Base-by-base conservation (phyloP, 1,140 invertebrate genomes). In the Mactra quadrangularis region DNA sequence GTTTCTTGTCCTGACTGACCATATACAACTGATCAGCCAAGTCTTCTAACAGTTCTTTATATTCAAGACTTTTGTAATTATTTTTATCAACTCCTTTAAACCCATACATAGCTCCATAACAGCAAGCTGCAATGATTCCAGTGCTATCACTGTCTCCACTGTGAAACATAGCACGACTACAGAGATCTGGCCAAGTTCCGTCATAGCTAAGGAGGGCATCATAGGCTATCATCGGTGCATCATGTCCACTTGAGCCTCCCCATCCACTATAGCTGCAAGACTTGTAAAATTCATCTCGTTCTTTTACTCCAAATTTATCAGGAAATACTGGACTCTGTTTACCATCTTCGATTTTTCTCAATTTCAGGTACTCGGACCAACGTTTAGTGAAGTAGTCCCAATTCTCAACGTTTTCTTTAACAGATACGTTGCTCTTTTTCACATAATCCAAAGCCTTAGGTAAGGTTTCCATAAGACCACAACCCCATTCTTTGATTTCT, bases 61-160 rank as follows among this genome's bases (percentile, higher is more conserved):
- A 89, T 50, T 89, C 88, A 35, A 89, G 52, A 25, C 75, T 68
- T 86, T 82, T 76, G 41, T 91, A 88, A 78, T 92, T 89, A 11
- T 55, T 64, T 45, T 86, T 52, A 13, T 89, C 88, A n/a, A 92
- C 90, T 31, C 86, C 88, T 38, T 90, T 13, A 55, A 89, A 90
- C 38, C 92, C 92, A 83, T 89, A 89, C 45, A 91, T 84, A 29
- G 90, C 90, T 17, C 92, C 92, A 85, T 88, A 93, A 70, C 91
- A 93, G 72, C 87, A 87, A 59, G 88, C 91, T 35, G 92, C 92
- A 41, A 93, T 92, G 19, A 88, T 87, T 11, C 91, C 92, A n/a
- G 92, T 93, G 60, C 90, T 91, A 81, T 93, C 92, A 87, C 87
- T 92, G 68, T 93, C 92, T 4, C 92, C 92, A 25, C 84, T 79